phyloP scores from a whole-genome alignment of 2,797 vertebrate species.

The Lagocephalus sceleratus region DNA sequence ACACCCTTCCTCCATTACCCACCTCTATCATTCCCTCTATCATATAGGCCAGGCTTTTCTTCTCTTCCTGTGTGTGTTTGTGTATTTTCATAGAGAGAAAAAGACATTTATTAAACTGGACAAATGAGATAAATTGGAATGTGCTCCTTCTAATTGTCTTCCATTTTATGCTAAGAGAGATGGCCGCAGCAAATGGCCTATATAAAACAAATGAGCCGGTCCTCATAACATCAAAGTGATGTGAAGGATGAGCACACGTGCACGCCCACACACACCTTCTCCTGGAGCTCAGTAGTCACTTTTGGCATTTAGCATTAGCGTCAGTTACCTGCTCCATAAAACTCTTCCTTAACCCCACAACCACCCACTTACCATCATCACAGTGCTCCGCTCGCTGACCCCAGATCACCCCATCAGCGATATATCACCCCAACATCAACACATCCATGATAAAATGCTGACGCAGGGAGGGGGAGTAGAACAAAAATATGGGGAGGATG shows the following conservation, averaged over 20 bases:
- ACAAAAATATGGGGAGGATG: conserved; percentile 50
- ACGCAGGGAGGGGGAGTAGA: conserved; percentile 14
- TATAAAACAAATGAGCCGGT: conserved; percentile 47
- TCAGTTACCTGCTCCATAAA: conserved; percentile 58
- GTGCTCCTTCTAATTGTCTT: conserved; percentile 59
- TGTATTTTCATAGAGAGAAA: conserved; percentile 39
- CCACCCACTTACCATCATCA: conserved; percentile 62
- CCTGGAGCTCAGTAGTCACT: conserved; percentile 52
- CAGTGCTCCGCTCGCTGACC: conserved; percentile 60
- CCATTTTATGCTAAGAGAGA: conserved; percentile 48
- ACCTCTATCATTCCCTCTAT: conserved; percentile 59
- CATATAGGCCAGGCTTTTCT: conserved; percentile 25
- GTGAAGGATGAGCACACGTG: neutral
- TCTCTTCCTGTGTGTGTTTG: conserved; percentile 18
- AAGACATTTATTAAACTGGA: conserved; percentile 52
- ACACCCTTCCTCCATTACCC: conserved; percentile 62
- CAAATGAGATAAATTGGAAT: conserved; percentile 55
- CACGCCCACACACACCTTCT: conserved; percentile 32
- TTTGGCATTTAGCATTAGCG: conserved; percentile 72
- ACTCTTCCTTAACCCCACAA: conserved; percentile 47
- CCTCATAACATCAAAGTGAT: conserved; percentile 25
- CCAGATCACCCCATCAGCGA: conserved; percentile 62
- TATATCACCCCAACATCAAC: conserved; percentile 75
- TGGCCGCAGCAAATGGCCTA: conserved; percentile 49
- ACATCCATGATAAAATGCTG: conserved; percentile 39